Base-by-base conservation (phyloP, 2,888 invertebrate species). In the Melieria picta region DNA sequence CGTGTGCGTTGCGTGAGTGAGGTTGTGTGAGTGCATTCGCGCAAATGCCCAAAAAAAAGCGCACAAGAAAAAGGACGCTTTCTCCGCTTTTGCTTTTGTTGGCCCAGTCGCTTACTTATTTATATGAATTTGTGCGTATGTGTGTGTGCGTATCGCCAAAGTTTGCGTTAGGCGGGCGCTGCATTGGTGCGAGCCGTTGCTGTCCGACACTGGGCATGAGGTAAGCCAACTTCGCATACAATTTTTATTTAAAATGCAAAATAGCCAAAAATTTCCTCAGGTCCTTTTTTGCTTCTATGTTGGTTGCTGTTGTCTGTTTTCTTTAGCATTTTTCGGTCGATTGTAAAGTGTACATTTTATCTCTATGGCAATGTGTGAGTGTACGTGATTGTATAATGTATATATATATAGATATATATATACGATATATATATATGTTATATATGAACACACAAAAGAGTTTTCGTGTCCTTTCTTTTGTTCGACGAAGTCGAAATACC, bases 51-150 rank as follows among this genome's bases (percentile, higher is more conserved):
- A 62, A 65, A 61, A 69, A 52, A 56, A 64, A 65, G 58, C 52
- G 68, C 45, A 58, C 62, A 71, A 71, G 71, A 56, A 66, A 50
- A 60, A 71, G 71, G 62, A 67, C 67, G 63, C 55, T 66, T 71
- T 71, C 67, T 62, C 65, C 58, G 56, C 45, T 42, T 69, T 50
- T 69, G 58, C 42, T 58, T 58, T n/a, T 30, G 30, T 58, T 10
- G 30, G 16, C 11, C 58, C 10, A 16, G 16, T 58, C 30, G 58
- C 58, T 13, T 58, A 10, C 9, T 43, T 7, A 5, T 62, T 30
- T 30, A 30, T 30, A 30, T 30, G 30, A 30, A 30, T 30, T 30
- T 30, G 30, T 30, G 30, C 2, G 11, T 7, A 5, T 45, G 56
- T 50, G 56, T 69, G 42, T 72, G 67, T 57, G 62, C 65, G 68